phyloP scores from a whole-genome alignment of 2,113 vertebrate genomes.

The Pavo muticus region DNA sequence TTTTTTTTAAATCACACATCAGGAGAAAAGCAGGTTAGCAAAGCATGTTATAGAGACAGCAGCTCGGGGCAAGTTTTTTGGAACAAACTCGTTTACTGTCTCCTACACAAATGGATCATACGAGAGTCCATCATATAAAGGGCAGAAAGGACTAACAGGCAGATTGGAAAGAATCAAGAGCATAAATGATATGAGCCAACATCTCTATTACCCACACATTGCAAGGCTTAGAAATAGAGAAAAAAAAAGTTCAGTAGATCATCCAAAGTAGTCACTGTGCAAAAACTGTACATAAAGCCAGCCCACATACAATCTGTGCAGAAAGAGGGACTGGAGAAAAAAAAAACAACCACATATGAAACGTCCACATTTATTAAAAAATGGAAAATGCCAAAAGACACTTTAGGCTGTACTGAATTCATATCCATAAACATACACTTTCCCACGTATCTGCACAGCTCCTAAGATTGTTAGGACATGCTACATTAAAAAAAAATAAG shows the following conservation, averaged over 20 bases:
- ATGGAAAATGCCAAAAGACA: neutral
- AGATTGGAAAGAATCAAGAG: neutral
- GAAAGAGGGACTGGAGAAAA: neutral
- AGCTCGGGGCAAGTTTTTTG: neutral
- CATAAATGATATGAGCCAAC: neutral
- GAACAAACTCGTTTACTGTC: neutral
- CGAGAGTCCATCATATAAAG: neutral
- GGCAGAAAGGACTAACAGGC: neutral
- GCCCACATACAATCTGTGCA: conserved; percentile 44
- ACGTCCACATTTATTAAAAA: neutral
- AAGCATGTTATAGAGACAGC: rapidly evolving
- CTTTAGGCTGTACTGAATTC: neutral
- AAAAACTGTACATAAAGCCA: conserved; percentile 17
- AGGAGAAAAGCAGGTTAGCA: neutral
- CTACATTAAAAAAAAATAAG: neutral
- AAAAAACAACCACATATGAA: neutral
- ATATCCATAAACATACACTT: neutral
- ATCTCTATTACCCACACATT: neutral
- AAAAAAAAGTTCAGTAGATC: neutral
- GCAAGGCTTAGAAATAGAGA: neutral
- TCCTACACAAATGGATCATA: neutral
- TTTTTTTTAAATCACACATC: neutral
- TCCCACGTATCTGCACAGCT: neutral
- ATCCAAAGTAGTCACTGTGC: neutral
- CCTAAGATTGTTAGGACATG: neutral